Base-by-base conservation (phyloP, 2,797 vertebrate genomes). In the Pterois miles region DNA sequence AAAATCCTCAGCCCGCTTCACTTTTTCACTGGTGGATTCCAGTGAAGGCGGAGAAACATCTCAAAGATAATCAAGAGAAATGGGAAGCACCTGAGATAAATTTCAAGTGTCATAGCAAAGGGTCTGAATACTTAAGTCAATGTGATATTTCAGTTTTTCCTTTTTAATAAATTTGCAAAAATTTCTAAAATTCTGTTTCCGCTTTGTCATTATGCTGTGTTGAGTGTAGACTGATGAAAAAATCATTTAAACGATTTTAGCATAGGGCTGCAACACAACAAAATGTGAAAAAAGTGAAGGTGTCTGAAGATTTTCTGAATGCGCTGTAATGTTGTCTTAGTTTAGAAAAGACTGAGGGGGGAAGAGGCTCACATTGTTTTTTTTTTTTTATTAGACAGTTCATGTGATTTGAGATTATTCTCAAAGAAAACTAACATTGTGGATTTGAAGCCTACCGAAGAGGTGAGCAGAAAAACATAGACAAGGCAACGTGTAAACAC, bases 41-140 rank as follows among this genome's bases (percentile, higher is more conserved):
- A 1, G 38, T 40, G 13, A 3, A 43, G 40, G 40, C 18, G 40
- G 40, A 0, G 22, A 27, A 46, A 10, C 9, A 64, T 18, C 5
- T 46, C 18, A 31, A 46, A n/a, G 62, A 13, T 65, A 11, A 48
- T 48, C 25, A 0, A 31, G 27, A 20, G 10, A 65, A 52, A 69
- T 23, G 7, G 18, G n/a, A 52, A 13, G n/a, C 14, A 31, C 52
- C 22, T 54, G 43, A 56, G 27, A n/a, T 57, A 36, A 43, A 52
- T 50, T n/a, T 50, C 25, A 18, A 65, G 50, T 3, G 66, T 56
- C 14, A 73, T 36, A 63, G 62, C 10, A 67, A 72, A 75, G 43
- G 8, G 25, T 65, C 14, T 36, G 20, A 25, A 53, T 34, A 54
- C 16, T 48, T 70, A 43, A 16, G 40, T 43, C 14, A 43, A 18